Percentiles rank a stretch among this genome's conserved stretches.
These are phyloP conservation scores for Rhabdornis inornatus DNA, from an alignment of 2,113 vertebrate species.

Conservation along the genomic window DNA sequence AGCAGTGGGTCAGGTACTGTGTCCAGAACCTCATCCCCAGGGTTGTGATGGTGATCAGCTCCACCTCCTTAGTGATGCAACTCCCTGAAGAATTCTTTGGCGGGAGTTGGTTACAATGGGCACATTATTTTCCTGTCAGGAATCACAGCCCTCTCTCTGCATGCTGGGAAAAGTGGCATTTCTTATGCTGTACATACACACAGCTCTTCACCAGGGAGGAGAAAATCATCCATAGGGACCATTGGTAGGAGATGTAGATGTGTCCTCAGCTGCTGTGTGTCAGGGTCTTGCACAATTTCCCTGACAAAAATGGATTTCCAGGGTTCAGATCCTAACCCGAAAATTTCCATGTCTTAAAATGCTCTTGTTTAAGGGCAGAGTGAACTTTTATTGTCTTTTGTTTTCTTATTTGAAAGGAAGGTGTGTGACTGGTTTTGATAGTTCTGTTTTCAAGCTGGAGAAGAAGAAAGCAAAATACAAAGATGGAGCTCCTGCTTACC, in stretches of 20 bases:
- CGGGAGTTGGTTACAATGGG: background rate
- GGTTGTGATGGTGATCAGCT: background rate
- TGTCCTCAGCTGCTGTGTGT: background rate
- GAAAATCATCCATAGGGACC: background rate
- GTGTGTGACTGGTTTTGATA: background rate
- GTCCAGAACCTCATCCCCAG: rapidly evolving
- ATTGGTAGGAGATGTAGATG: background rate
- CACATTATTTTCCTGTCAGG: background rate
- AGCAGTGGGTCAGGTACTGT: rapidly evolving
- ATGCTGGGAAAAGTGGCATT: background rate
- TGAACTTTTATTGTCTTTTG: background rate
- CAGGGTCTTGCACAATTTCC: background rate
- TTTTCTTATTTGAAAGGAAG: background rate
- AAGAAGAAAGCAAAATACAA: background rate
- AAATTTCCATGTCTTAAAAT: background rate
- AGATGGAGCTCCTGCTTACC: background rate
- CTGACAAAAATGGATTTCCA: background rate
- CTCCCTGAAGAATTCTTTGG: background rate
- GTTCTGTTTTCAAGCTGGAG: background rate
- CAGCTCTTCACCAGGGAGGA: background rate
- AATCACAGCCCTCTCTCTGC: background rate
- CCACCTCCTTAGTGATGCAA: background rate
- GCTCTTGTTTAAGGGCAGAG: background rate
- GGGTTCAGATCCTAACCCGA: background rate
- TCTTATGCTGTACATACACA: background rate